These are phyloP conservation scores for Vireo griseus DNA, from an alignment of 2,797 vertebrate genomes.

Conservation along the genomic window DNA sequence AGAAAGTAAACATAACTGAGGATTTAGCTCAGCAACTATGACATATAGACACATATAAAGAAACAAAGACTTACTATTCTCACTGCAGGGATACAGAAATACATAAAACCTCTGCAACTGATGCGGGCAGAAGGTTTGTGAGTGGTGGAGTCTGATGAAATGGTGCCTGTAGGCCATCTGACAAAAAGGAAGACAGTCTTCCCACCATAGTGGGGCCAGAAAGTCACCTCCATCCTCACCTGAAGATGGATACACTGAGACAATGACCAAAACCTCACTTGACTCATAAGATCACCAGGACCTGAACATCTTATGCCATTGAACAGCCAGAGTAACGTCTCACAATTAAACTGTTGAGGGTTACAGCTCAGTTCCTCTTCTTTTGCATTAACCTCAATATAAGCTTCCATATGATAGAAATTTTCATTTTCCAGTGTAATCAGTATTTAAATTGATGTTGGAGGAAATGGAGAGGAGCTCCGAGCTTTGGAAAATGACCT, in stretches of 20 bases:
- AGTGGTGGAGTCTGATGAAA: background rate
- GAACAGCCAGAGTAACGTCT: background rate
- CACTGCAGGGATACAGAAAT: background rate
- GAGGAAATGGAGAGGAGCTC: background rate
- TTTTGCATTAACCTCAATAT: background rate
- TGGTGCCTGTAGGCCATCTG: background rate
- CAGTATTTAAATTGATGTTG: background rate
- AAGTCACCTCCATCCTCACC: background rate
- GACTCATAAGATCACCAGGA: background rate
- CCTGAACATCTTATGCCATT: fast-evolving
- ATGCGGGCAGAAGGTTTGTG: background rate
- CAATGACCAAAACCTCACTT: background rate
- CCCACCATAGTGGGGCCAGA: background rate
- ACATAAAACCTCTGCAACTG: background rate
- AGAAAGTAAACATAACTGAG: background rate
- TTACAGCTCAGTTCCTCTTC: background rate
- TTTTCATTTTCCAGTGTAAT: background rate
- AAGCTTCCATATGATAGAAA: background rate
- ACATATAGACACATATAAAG: background rate
- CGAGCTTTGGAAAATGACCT: background rate
- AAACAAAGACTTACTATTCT: background rate
- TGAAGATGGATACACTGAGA: background rate
- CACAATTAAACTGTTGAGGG: background rate
- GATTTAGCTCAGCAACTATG: background rate
- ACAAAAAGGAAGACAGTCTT: fast-evolving